Evolutionary conservation across 2,888 invertebrate genomes (phyloP), one percentile per base, ranked within the genome.

Genomic region (Melipona bicolor): DNA sequence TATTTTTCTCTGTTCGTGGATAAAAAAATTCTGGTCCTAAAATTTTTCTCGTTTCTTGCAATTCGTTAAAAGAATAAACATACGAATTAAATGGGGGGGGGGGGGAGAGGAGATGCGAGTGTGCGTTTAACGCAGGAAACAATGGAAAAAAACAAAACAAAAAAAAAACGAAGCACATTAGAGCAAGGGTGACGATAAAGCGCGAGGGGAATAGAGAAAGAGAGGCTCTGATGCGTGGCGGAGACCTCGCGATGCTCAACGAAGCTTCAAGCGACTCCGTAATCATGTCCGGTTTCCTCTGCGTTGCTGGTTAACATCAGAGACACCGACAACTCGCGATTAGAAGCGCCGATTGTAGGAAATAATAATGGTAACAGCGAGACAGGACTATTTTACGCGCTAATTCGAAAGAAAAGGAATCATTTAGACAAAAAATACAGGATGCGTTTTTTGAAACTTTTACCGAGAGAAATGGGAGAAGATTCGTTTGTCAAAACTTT

Each of bases 261-360:
- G 91, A 93, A 93, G 94, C 94, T 93, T 94, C 90, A 93, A 93
- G 91, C 90, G 89, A 86, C 91, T 92, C 92, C 90, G 90, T 94
- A 93, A 93, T 94, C 93, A 90, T 93, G 93, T 94, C 94, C 94
- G 93, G 94, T 93, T 91, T 89, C 91, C 91, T 93, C 93, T 70
- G 56, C 71, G 61, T 72, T 67, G 82, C 74, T 32, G 32, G 61
- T 43, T 54, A 74, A 77, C 84, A 76, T 80, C 85, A 77, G 80
- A 80, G 84, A 84, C 85, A 77, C 77, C 77, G 79, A 71, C 70
- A 21, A 17, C n/a, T 32, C 36, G 73, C 77, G 68, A 69, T 83
- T 71, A 83, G 72, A 72, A 59, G 65, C 79, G 50, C 21, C 50
- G 62, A 71, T 84, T 69, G 27, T 69, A 52, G 13, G 24, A 24